These are phyloP conservation scores for Opisthograptis luteolata DNA, from an alignment of 2,888 invertebrate species.

Conservation along the genomic window DNA sequence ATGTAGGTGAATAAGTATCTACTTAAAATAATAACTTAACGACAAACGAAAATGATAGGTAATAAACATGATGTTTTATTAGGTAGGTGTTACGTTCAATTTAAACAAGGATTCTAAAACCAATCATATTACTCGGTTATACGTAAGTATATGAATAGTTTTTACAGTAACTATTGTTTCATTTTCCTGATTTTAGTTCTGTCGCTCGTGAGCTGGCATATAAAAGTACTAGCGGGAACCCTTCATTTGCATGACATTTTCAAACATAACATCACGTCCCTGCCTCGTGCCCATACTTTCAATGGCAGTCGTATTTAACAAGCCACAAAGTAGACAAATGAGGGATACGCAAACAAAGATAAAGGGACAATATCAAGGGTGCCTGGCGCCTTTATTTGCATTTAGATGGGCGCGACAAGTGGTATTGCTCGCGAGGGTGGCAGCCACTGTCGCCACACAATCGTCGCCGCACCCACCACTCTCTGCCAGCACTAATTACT, in stretches of 20 bases:
- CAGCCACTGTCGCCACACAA: constrained; percentile 42
- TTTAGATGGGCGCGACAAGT: constrained; percentile 74
- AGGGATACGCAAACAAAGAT: constrained; percentile 63
- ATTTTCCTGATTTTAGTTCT: constrained; percentile 1
- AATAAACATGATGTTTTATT: too few species aligned
- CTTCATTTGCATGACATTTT: constrained; percentile 9
- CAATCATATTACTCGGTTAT: too few species aligned
- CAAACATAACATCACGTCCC: constrained; percentile 30
- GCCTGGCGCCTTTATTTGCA: constrained; percentile 70
- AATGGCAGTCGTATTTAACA: constrained; percentile 41
- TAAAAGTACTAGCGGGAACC: neutral
- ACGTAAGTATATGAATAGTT: neutral
- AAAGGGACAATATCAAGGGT: constrained; percentile 61
- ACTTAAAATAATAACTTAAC: too few species aligned
- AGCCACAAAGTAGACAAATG: constrained; percentile 70
- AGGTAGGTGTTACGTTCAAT: too few species aligned
- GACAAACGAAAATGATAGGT: too few species aligned
- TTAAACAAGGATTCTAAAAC: too few species aligned
- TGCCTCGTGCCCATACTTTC: constrained; percentile 23
- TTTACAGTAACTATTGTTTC: neutral
- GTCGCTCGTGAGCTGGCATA: neutral
- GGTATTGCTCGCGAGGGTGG: constrained; percentile 54
- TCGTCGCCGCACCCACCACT: constrained; percentile 37
- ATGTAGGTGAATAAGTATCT: too few species aligned
- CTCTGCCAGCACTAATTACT: constrained; percentile 58